Evolutionary conservation across 2,797 vertebrate genomes (phyloP).

Genomic region (Sebastiscus tertius): DNA sequence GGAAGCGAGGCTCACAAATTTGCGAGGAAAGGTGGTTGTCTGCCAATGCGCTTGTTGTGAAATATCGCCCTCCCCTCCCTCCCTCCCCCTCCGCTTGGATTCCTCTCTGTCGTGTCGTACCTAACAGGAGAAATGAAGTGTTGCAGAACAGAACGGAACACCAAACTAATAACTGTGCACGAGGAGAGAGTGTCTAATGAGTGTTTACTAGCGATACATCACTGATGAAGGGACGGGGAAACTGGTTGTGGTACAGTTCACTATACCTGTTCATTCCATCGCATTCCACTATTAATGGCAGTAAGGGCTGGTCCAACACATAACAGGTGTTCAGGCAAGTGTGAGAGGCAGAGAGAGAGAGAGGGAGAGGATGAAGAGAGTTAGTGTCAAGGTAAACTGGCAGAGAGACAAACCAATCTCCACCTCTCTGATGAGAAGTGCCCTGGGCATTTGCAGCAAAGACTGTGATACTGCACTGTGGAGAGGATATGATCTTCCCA

Average conservation of each 20-base stretch:
- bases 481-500: slow-evolving; percentile 16
- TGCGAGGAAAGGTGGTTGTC: slow-evolving; percentile 83
- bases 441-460: slow-evolving; percentile 38
- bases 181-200: slow-evolving; percentile 23
- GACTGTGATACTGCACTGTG: background rate
- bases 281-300: background rate
- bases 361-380: background rate
- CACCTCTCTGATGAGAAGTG: slow-evolving; percentile 50
- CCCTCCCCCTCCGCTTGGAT: slow-evolving; percentile 53
- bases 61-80: slow-evolving; percentile 45
- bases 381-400: slow-evolving; percentile 57
- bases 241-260: background rate
- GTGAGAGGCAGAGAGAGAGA: background rate
- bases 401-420: slow-evolving; percentile 63
- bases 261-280: background rate
- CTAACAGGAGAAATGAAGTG: slow-evolving; percentile 70
- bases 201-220: background rate
- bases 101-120: slow-evolving; percentile 60
- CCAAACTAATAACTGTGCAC: slow-evolving; percentile 18
- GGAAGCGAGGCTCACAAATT: slow-evolving; percentile 84
- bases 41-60: slow-evolving; percentile 79
- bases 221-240: slow-evolving; percentile 18
- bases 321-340: slow-evolving; percentile 16
- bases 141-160: slow-evolving; percentile 50
- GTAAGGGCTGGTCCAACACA: slow-evolving; percentile 11